Evolutionary conservation across 2,113 vertebrate species (phyloP), one percentile per base, ranked within the genome.

Genomic region (Osmerus eperlanus): DNA sequence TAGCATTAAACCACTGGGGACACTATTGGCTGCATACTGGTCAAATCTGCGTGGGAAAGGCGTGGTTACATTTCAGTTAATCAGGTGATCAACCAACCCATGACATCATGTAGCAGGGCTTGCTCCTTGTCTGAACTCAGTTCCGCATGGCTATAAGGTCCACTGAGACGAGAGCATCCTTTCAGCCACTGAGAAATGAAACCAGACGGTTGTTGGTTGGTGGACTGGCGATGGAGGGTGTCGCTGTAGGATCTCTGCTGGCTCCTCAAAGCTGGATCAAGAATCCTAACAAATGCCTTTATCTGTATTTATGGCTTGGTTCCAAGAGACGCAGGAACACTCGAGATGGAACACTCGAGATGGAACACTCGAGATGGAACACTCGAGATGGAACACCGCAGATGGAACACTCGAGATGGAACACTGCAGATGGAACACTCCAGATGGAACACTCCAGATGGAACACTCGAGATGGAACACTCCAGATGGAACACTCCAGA

Each of bases 271-370:
- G 71, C 60, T 54, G 67, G 66, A 82, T 67, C 51, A 80, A 83
- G 65, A 78, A 61, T 52, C 60, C 74, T 11, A 81, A 72, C 78
- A 76, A 69, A 73, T 80, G 69, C 55, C 67, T 32, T 74, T 61
- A 74, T 84, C 82, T 28, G 6, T 68, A 78, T 83, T 74, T 91
- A 92, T 92, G 90, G 90, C 90, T 92, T 91, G 75, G 83, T 86
- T 90, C 89, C 90, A 19, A 85, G 74, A 82, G 71, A 79, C 36
- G 76, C 81, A 80, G 81, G 84, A 78, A 78, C 66, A 78, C 54
- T 65, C 83, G 55, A 58, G 61, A 72, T 36, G 36, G 25, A 25
- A 32, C 7, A 11, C 80, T 65, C 73, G 67, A 59, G 9, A 32
- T 25, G 13, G 72, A 76, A 47, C 41, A 7, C 9, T 47, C 41